phyloP scores from a whole-genome alignment of 2,888 invertebrate species.

The Amphipoea oculea region DNA sequence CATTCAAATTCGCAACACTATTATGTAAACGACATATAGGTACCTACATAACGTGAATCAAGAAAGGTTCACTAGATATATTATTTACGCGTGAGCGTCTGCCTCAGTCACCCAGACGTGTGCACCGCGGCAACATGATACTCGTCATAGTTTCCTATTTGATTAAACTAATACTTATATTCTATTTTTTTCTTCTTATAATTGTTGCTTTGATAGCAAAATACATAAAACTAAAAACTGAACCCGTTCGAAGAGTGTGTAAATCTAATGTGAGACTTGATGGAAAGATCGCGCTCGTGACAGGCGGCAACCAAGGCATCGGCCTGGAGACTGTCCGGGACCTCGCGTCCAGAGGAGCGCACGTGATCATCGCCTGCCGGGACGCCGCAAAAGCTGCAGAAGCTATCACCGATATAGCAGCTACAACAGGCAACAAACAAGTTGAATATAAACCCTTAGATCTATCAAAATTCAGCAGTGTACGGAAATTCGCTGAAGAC shows the following conservation, averaged over 20 bases:
- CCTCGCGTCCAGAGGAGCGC: constrained; percentile 93
- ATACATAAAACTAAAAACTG: constrained; percentile 38
- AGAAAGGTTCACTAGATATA: background rate
- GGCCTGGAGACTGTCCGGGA: constrained; percentile 94
- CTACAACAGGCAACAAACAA: constrained; percentile 92
- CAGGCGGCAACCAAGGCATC: constrained; percentile 96
- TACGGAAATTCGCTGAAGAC: constrained; percentile 91
- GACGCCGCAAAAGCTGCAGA: constrained; percentile 93
- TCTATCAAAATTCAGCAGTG: constrained; percentile 86
- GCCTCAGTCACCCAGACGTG: constrained; percentile 7
- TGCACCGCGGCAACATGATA: constrained; percentile 43
- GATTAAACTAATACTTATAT: background rate
- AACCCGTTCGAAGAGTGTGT: constrained; percentile 72
- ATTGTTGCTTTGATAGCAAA: background rate
- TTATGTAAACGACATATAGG: background rate
- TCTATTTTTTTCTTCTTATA: background rate
- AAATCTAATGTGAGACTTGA: constrained; percentile 75
- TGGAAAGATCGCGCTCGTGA: constrained; percentile 93
- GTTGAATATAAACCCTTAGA: constrained; percentile 91
- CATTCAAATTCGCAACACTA: background rate
- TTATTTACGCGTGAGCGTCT: too few relatives aligned
- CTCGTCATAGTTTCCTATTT: constrained; percentile 9
- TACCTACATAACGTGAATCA: background rate
- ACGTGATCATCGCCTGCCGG: constrained; percentile 93
- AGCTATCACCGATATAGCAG: constrained; percentile 92